These are phyloP conservation scores for Nothobranchius kuhntae DNA, from an alignment of 2,113 vertebrate species.

Conservation along the genomic window DNA sequence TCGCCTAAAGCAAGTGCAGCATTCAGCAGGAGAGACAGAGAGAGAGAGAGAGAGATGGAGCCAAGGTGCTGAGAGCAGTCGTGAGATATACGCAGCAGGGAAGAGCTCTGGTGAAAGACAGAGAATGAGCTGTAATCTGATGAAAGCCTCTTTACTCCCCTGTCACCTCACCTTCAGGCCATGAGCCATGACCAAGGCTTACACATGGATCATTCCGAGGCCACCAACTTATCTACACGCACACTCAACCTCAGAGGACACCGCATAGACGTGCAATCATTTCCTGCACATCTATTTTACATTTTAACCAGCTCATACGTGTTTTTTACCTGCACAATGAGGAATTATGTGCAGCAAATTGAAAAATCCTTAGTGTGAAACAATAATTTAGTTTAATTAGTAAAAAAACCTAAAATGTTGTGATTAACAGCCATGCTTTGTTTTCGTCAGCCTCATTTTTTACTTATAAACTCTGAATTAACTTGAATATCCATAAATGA, in stretches of 20 bases:
- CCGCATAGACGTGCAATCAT: neutral
- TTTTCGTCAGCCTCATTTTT: no score
- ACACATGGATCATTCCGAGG: slow-evolving; percentile 62
- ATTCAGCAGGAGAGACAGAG: slow-evolving; percentile 1
- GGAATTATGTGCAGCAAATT: neutral
- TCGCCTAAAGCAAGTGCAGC: slow-evolving; percentile 13
- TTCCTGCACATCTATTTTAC: neutral
- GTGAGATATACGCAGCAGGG: slow-evolving; percentile 42
- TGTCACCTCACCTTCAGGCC: slow-evolving; percentile 70
- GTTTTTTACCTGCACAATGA: no score
- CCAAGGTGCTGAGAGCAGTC: slow-evolving; percentile 45
- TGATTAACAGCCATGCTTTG: no score
- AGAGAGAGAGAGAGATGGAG: slow-evolving; percentile 4
- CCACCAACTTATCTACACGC: slow-evolving; percentile 27
- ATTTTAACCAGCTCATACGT: no score
- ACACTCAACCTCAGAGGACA: slow-evolving; percentile 1
- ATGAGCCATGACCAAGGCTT: slow-evolving; percentile 56
- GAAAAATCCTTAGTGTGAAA: neutral
- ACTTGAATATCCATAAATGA: neutral
- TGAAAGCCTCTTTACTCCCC: slow-evolving; percentile 74
- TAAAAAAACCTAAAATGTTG: no score
- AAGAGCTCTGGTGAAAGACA: slow-evolving; percentile 48
- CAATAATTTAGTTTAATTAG: neutral
- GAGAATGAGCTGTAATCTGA: slow-evolving; percentile 74
- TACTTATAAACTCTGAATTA: no score